These are phyloP conservation scores for Mesitornis unicolor DNA, from an alignment of 2,113 vertebrate species.

Conservation along the genomic window DNA sequence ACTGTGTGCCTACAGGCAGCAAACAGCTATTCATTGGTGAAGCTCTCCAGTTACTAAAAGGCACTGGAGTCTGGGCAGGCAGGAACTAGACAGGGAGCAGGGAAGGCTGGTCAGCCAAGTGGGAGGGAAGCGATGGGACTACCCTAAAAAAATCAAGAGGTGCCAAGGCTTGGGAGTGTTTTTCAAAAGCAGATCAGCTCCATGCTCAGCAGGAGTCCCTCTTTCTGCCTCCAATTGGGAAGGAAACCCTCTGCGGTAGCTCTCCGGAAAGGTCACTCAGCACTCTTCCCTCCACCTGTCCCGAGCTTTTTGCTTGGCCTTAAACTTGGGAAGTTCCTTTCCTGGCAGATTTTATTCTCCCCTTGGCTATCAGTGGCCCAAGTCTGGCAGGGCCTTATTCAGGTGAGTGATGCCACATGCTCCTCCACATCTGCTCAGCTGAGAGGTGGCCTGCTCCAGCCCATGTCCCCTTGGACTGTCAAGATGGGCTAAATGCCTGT, in stretches of 20 bases:
- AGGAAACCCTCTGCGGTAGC: background rate
- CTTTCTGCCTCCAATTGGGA: background rate
- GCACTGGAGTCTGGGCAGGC: background rate
- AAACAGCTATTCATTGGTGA: background rate
- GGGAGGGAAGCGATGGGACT: background rate
- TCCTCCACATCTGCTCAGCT: accelerated
- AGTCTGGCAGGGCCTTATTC: background rate
- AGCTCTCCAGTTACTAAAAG: background rate
- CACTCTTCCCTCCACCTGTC: background rate
- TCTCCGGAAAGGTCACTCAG: background rate
- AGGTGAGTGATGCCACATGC: background rate
- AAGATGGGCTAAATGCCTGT: background rate
- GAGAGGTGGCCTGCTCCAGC: background rate
- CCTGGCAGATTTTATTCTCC: background rate
- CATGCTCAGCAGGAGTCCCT: background rate
- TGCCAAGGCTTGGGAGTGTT: background rate
- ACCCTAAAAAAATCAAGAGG: background rate
- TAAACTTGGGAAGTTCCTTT: background rate
- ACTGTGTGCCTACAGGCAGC: background rate
- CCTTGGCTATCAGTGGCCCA: constrained; percentile 20
- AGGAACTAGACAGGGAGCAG: background rate
- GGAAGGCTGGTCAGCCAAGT: background rate
- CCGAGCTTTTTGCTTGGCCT: background rate
- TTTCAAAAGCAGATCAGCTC: background rate
- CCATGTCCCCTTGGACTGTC: accelerated